A percentile compares a stretch with the other conserved stretches of the same genome.
These are phyloP conservation scores for Pseudeuparius sepicola DNA, from an alignment of 2,888 invertebrate species.

Conservation along the genomic window DNA sequence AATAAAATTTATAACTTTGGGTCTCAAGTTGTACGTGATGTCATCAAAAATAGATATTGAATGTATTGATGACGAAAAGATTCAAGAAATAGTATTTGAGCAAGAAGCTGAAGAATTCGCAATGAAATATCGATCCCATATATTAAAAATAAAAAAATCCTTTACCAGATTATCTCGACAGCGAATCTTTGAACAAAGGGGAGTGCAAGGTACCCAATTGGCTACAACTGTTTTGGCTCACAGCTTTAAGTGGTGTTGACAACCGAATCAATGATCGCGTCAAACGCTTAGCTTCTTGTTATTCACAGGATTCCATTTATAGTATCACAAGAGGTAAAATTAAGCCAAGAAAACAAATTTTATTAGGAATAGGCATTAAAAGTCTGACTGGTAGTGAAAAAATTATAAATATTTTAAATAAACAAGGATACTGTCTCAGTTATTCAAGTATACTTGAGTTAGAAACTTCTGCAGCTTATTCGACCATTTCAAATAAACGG, in stretches of 20 bases:
- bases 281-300: slow-evolving; percentile 20
- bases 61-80: slow-evolving; percentile 17
- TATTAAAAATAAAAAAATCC: slow-evolving; percentile 17
- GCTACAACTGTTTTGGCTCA: slow-evolving; percentile 22
- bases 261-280: slow-evolving; percentile 17
- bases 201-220: slow-evolving; percentile 24
- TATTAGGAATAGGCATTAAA: slow-evolving; percentile 23
- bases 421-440: too few species aligned
- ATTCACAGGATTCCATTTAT: slow-evolving; percentile 21
- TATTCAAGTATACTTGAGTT: slow-evolving; percentile 19
- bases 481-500: slow-evolving; percentile 16
- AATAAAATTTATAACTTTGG: slow-evolving; percentile 5
- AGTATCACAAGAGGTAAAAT: slow-evolving; percentile 21
- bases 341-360: slow-evolving; percentile 22
- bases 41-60: slow-evolving; percentile 18
- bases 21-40: slow-evolving; percentile 10
- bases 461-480: slow-evolving; percentile 23
- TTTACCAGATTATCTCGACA: slow-evolving; percentile 22
- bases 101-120: too few species aligned
- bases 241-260: slow-evolving; percentile 21
- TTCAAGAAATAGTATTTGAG: slow-evolving; percentile 19
- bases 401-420: slow-evolving; percentile 21
- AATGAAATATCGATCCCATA: slow-evolving; percentile 22
- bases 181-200: slow-evolving; percentile 20
- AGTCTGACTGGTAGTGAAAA: slow-evolving; percentile 23